A percentile compares a stretch with the other conserved stretches of the same genome.
phyloP scores from a whole-genome alignment of 2,888 invertebrate genomes.

The Unio delphinus region DNA sequence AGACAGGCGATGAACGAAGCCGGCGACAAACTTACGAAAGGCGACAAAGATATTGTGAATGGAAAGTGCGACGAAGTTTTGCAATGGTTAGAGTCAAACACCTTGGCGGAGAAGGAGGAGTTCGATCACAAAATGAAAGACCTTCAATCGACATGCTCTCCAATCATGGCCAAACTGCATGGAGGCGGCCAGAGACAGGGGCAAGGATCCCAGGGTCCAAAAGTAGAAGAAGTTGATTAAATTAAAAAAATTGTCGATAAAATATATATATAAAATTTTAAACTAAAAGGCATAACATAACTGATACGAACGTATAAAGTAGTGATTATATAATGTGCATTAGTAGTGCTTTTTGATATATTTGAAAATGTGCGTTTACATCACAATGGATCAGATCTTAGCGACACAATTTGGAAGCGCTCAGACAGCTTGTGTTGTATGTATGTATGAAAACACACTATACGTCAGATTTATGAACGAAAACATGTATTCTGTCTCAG shows the following conservation, averaged over 20 bases:
- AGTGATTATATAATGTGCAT: no score
- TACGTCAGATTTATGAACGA: no score
- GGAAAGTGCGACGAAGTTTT: conserved; percentile 77
- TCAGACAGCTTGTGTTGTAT: no score
- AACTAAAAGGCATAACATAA: no score
- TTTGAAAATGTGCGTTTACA: no score
- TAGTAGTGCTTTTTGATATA: no score
- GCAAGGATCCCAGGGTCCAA: conserved; percentile 62
- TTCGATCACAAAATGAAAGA: conserved; percentile 84
- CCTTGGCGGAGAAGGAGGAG: conserved; percentile 82
- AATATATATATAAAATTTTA: no score
- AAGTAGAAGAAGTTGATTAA: conserved; percentile 77
- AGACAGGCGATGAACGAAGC: conserved; percentile 79
- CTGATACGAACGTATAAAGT: no score
- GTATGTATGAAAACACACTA: no score
- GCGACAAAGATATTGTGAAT: conserved; percentile 80
- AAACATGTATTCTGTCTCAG: no score
- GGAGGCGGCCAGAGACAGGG: conserved; percentile 19
- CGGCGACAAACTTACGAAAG: conserved; percentile 75
- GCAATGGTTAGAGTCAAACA: conserved; percentile 86
- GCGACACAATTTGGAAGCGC: no score
- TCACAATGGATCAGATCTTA: no score
- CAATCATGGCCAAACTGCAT: conserved; percentile 79
- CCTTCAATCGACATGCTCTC: conserved; percentile 82
- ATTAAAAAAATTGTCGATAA: neutral